A percentile compares a stretch with the other conserved stretches of the same genome.
These are phyloP conservation scores for Troglohyphantes excavatus DNA, from an alignment of 2,888 invertebrate species.

Conservation along the genomic window DNA sequence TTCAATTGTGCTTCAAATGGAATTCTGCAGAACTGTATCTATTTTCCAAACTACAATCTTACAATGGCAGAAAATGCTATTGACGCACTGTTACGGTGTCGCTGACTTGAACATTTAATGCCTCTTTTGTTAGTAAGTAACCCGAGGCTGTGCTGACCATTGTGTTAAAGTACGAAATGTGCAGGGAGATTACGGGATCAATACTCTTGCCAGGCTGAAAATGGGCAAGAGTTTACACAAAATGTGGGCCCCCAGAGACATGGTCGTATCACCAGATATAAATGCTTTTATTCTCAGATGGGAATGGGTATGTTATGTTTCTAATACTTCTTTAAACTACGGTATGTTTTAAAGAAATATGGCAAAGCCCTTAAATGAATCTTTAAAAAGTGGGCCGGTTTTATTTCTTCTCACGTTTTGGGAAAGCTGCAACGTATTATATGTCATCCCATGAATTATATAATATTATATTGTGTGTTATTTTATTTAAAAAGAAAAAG, in stretches of 20 bases:
- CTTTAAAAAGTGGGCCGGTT: not conserved
- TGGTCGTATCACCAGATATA: not conserved
- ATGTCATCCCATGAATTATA: no score
- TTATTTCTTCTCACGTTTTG: not conserved
- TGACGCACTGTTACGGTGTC: not conserved
- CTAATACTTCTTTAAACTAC: not conserved
- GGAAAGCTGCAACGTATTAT: not conserved
- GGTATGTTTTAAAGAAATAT: no score
- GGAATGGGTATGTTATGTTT: not conserved
- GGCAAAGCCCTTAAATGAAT: not conserved
- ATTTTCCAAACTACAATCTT: no score
- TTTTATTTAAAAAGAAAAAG: no score
- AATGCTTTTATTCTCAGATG: conserved; percentile 2
- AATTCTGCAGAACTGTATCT: no score
- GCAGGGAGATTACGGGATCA: conserved; percentile 18
- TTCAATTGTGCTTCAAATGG: no score
- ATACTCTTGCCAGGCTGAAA: conserved; percentile 34
- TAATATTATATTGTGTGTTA: no score
- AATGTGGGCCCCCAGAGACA: not conserved
- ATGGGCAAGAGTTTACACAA: conserved; percentile 17
- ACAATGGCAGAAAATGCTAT: no score
- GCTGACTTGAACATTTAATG: conserved; percentile 54
- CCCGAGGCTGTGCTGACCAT: conserved; percentile 37
- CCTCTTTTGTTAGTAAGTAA: conserved; percentile 34
- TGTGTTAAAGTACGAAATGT: conserved; percentile 11